Base-by-base conservation (phyloP, 2,888 invertebrate genomes). In the Darwinula stevensoni region DNA sequence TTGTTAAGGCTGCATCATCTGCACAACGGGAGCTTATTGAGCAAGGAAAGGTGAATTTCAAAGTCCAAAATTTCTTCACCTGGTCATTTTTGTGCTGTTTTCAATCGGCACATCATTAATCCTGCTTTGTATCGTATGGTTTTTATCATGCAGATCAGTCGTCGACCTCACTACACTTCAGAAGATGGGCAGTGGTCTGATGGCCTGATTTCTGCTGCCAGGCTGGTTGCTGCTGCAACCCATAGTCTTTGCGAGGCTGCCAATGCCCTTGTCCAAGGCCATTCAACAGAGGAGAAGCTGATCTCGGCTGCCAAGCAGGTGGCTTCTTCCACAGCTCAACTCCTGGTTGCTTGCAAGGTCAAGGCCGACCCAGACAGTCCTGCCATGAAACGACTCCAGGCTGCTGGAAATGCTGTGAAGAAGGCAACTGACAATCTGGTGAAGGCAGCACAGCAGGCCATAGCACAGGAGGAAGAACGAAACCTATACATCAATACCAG, bases 101-200 rank as follows among this genome's bases (percentile, higher is more conserved):
- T 12, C 22, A n/a, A n/a, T n/a, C n/a, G n/a, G n/a, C n/a, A n/a
- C n/a, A n/a, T n/a, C n/a, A n/a, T 9, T 6, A 22, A 9, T 22
- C n/a, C 22, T 22, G 6, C n/a, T 22, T 22, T 22, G 22, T 22
- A n/a, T 22, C 9, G 6, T 22, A n/a, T n/a, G 22, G 22, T 22
- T 9, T 6, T 22, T 6, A 22, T 22, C n/a, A 22, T 35, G 3
- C 37, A 51, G 49, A 47, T 78, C 16, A 69, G 74, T 1, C 61
- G 73, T 1, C 67, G 70, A 1, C 76, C 80, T 0, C 53, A 71
- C 1, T 70, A 69, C 4, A 74, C 75, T 11, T 80, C 84, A 0
- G 84, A 84, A 49, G 88, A 91, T 53, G 88, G 86, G 0, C 88
- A 91, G 49, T 91, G 91, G 91, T 88, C 88, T 1, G 86, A 91